Evolutionary conservation across 2,888 invertebrate species (phyloP).

Genomic region (Platerodrilus igneus): DNA sequence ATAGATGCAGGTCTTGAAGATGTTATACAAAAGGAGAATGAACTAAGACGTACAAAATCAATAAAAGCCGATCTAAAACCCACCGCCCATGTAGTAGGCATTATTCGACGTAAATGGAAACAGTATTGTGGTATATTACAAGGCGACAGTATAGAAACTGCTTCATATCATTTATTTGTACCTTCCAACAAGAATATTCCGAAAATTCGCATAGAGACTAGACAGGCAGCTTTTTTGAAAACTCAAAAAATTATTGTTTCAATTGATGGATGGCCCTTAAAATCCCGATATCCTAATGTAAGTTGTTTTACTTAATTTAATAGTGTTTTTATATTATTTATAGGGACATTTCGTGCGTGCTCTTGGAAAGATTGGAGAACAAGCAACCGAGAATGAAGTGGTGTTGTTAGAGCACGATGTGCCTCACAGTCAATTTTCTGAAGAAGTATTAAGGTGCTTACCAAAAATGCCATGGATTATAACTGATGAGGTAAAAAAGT

Average conservation of each 20-base stretch:
- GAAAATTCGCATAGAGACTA: constrained; percentile 90
- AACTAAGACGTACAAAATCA: constrained; percentile 15
- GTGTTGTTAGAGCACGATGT: constrained; percentile 94
- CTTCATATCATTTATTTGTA: constrained; percentile 78
- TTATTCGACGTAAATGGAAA: constrained; percentile 93
- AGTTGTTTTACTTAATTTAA: constrained; percentile 24
- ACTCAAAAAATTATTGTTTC: constrained; percentile 90
- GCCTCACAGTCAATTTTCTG: constrained; percentile 92
- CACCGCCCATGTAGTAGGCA: constrained; percentile 85
- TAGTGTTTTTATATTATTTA: constrained; percentile 21
- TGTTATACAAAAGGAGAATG: constrained; percentile 55
- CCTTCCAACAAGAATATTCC: constrained; percentile 94
- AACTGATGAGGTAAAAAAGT: constrained; percentile 64
- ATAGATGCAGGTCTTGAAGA: constrained; percentile 61
- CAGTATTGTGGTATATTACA: constrained; percentile 96
- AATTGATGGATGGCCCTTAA: constrained; percentile 93
- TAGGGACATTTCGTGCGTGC: constrained; percentile 92
- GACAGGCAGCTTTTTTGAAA: constrained; percentile 76
- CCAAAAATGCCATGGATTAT: constrained; percentile 89
- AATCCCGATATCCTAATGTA: constrained; percentile 83
- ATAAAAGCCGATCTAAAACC: constrained; percentile 47
- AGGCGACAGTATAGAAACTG: constrained; percentile 58
- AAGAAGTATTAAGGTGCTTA: constrained; percentile 86
- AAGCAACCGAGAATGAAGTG: constrained; percentile 94
- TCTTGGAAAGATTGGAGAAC: constrained; percentile 88